A percentile compares a stretch with the other conserved stretches of the same genome.
Conservation (phyloP, 1,140 invertebrate species). For the Rhopalosiphum maidis region DNA sequence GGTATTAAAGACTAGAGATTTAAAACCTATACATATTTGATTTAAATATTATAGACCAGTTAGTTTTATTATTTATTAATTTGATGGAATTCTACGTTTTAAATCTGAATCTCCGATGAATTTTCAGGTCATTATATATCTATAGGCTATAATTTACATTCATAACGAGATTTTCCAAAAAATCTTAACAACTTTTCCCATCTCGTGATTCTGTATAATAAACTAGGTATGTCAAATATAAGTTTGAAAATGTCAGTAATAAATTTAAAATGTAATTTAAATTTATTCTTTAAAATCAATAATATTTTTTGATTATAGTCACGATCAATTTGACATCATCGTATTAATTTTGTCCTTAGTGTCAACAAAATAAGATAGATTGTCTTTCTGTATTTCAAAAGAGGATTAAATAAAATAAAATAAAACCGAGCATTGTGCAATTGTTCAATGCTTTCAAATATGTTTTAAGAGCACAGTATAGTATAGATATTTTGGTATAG, state of each 20-base stretch:
- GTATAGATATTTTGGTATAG: background rate
- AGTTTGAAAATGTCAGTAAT: background rate
- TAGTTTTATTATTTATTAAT: background rate
- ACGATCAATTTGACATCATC: background rate
- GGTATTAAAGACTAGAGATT: background rate
- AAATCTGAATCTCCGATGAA: background rate
- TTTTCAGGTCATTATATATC: background rate
- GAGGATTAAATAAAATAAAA: slow-evolving; percentile 17
- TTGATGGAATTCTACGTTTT: background rate
- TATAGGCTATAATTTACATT: background rate
- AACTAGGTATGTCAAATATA: background rate
- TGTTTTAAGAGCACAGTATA: background rate
- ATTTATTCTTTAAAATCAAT: background rate
- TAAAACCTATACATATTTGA: background rate
- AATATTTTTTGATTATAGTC: slow-evolving; percentile 9
- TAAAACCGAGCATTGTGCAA: background rate
- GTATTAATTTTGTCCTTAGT: background rate
- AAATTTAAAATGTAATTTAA: background rate
- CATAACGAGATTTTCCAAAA: background rate
- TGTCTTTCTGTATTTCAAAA: background rate
- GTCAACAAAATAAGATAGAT: slow-evolving; percentile 1
- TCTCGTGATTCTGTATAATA: background rate
- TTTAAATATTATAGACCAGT: background rate
- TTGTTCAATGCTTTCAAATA: background rate
- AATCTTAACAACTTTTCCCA: background rate